Evolutionary conservation across 2,113 vertebrate species (phyloP).

Genomic region (Thunnus thynnus): DNA sequence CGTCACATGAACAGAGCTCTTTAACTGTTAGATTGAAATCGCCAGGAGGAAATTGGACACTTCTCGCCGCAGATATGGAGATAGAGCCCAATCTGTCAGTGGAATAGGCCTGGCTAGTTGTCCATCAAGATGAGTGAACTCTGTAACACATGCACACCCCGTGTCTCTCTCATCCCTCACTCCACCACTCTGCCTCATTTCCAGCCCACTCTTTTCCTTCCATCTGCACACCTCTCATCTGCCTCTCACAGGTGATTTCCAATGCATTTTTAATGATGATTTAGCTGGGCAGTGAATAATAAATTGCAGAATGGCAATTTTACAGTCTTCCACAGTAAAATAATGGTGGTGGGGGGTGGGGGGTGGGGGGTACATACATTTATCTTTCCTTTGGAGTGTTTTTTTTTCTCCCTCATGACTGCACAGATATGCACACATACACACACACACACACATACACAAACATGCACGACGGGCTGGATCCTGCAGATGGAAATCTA

Average conservation of each 20-base stretch:
- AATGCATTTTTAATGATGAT: constrained; percentile 68
- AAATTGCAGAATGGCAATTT: constrained; percentile 35
- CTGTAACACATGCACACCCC: constrained; percentile 22
- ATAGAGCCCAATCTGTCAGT: constrained; percentile 57
- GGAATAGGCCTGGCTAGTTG: constrained; percentile 58
- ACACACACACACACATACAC: background rate
- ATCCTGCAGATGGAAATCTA: constrained; percentile 63
- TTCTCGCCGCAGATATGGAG: constrained; percentile 58
- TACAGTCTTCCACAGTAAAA: constrained; percentile 34
- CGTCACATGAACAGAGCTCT: constrained; percentile 48
- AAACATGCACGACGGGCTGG: background rate
- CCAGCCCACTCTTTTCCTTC: constrained; percentile 36
- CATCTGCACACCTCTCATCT: constrained; percentile 47
- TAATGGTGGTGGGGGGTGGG: background rate
- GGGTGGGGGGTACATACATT: background rate
- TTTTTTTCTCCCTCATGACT: constrained; percentile 17
- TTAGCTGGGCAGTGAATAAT: constrained; percentile 43
- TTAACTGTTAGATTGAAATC: constrained; percentile 67
- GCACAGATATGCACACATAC: background rate
- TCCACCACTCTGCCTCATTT: constrained; percentile 38
- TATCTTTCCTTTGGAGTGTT: constrained; percentile 30
- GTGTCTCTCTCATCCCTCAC: constrained; percentile 40
- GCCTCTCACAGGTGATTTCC: constrained; percentile 55
- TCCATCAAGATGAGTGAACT: constrained; percentile 66
- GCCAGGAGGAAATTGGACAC: constrained; percentile 69